These are phyloP conservation scores for Sepioteuthis lessoniana DNA, from an alignment of 2,888 invertebrate genomes.

Conservation along the genomic window DNA sequence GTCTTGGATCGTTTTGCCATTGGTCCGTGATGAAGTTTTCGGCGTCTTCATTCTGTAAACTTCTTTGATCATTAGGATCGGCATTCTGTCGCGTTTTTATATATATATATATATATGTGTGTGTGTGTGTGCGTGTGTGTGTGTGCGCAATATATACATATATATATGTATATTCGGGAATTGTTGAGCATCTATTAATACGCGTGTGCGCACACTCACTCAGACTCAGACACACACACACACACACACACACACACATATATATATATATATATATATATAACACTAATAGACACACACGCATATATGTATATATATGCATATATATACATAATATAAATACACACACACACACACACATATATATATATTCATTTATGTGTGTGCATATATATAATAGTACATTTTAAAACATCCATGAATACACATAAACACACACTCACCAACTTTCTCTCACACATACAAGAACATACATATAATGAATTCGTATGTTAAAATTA, in stretches of 20 bases:
- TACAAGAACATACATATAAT: too few relatives aligned
- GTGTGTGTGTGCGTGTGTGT: too few relatives aligned
- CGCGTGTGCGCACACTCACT: too few relatives aligned
- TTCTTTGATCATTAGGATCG: not conserved
- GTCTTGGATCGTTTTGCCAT: not conserved
- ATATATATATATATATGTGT: not conserved
- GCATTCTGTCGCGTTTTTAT: not conserved
- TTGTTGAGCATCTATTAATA: too few relatives aligned
- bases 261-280: constrained; percentile 2
- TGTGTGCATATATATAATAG: not conserved
- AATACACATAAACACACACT: too few relatives aligned
- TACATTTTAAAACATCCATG: not conserved
- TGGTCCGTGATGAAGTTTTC: not conserved
- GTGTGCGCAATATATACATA: too few relatives aligned
- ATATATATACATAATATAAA: too few relatives aligned
- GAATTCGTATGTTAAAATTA: too few relatives aligned
- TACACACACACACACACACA: not conserved
- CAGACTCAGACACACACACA: too few relatives aligned
- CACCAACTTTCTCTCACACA: too few relatives aligned
- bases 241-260: not conserved
- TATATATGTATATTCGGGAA: not conserved
- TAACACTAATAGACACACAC: too few relatives aligned
- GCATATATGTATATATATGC: too few relatives aligned
- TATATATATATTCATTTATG: not conserved
- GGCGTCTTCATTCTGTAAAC: not conserved